phyloP scores from a whole-genome alignment of 1,140 invertebrate species.

The Gerris buenoi region DNA sequence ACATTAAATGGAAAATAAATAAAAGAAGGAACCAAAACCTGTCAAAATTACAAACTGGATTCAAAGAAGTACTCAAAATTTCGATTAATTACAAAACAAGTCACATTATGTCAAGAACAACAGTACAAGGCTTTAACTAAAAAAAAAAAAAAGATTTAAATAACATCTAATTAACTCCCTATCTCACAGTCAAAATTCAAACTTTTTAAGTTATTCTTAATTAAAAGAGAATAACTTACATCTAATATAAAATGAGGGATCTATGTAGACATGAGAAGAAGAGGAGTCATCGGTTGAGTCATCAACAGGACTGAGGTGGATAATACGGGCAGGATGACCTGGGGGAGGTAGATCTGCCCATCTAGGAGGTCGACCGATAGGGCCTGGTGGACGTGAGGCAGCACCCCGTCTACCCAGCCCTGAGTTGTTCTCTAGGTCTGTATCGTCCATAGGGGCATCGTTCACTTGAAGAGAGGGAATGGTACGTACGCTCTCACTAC shows the following conservation, averaged over 20 bases:
- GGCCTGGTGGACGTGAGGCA: background rate
- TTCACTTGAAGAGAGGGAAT: conserved; percentile 18
- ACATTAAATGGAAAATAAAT: no score
- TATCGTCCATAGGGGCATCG: conserved; percentile 12
- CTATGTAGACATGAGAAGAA: conserved; percentile 14
- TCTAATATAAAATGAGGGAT: conserved; percentile 15
- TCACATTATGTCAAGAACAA: no score
- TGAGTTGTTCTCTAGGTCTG: background rate
- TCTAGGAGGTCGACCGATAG: conserved; percentile 8
- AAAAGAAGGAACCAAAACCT: no score
- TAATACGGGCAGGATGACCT: background rate
- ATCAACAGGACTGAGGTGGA: conserved; percentile 27
- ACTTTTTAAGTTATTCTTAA: no score
- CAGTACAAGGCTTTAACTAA: no score
- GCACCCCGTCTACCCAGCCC: background rate
- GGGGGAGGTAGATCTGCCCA: background rate
- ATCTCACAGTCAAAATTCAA: no score
- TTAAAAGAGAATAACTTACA: no score
- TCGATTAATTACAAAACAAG: no score
- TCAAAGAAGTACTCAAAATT: no score
- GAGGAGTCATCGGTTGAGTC: conserved; percentile 29
- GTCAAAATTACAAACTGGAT: no score
- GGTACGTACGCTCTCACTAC: background rate
- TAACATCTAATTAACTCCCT: no score
- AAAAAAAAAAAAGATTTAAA: no score